These are phyloP conservation scores for Helogale parvula DNA, from an alignment of 2,113 vertebrate genomes.

Conservation along the genomic window DNA sequence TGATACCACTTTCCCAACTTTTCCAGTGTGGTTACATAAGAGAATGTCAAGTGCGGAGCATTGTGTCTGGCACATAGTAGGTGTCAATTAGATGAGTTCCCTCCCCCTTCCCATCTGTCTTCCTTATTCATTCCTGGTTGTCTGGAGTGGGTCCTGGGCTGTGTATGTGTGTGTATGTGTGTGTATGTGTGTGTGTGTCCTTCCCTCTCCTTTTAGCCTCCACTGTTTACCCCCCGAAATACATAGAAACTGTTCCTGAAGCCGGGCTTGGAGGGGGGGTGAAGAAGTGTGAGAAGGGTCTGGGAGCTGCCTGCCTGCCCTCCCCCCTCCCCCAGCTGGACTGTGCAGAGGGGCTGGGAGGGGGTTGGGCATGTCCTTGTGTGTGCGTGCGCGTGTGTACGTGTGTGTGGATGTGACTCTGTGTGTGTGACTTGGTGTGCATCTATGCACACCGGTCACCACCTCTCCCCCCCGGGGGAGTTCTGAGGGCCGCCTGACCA, in stretches of 20 bases:
- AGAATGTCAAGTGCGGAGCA: background rate
- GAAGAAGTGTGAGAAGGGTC: background rate
- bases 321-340: too few species aligned
- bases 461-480: background rate
- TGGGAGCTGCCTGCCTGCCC: background rate
- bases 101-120: background rate
- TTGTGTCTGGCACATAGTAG: constrained; percentile 6
- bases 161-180: background rate
- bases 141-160: background rate
- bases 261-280: background rate
- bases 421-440: too few species aligned
- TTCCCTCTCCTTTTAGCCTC: background rate
- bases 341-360: background rate
- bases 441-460: background rate
- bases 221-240: background rate
- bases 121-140: background rate
- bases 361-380: background rate
- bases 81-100: background rate
- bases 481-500: background rate
- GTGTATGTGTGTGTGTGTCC: background rate
- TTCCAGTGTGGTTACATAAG: background rate
- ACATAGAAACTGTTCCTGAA: background rate
- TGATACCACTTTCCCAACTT: background rate
- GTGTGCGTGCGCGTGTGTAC: too few species aligned
- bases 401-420: background rate